Conservation (phyloP, 2,113 vertebrate genomes). For the Campylomormyrus tamandua region DNA sequence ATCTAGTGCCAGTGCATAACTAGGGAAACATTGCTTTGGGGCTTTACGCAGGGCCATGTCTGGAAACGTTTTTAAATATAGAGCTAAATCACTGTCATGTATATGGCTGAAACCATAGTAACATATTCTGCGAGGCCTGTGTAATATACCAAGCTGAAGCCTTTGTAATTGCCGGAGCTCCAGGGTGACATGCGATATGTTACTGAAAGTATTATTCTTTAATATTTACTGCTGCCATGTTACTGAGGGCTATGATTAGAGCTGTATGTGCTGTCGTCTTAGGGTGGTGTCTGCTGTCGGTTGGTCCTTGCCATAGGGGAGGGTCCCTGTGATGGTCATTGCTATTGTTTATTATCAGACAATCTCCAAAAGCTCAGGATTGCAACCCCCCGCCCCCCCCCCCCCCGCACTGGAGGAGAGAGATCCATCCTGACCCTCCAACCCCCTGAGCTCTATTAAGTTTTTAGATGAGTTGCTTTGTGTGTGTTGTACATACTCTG, state of each 20-base stretch:
- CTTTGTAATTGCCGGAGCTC: background rate
- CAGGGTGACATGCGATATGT: background rate
- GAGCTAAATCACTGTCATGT: slow-evolving; percentile 3
- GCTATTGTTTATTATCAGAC: background rate
- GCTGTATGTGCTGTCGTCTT: background rate
- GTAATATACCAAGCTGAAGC: background rate
- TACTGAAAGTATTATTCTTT: background rate
- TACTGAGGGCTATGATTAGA: background rate
- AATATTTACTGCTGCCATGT: background rate
- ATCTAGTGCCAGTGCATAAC: background rate
- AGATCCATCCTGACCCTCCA: background rate
- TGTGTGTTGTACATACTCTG: background rate
- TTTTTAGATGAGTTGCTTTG: background rate
- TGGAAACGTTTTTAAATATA: background rate
- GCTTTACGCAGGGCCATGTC: background rate
- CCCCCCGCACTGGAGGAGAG: background rate
- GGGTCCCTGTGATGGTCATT: background rate
- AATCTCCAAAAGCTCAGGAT: background rate
- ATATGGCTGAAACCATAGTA: slow-evolving; percentile 7
- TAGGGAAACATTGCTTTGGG: background rate
- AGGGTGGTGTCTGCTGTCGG: background rate
- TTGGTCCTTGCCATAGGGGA: background rate
- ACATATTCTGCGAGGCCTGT: background rate
- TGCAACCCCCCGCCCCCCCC: background rate
- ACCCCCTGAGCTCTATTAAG: background rate